Evolutionary conservation across 2,113 vertebrate genomes (phyloP).

Genomic region (Corvus cornix): DNA sequence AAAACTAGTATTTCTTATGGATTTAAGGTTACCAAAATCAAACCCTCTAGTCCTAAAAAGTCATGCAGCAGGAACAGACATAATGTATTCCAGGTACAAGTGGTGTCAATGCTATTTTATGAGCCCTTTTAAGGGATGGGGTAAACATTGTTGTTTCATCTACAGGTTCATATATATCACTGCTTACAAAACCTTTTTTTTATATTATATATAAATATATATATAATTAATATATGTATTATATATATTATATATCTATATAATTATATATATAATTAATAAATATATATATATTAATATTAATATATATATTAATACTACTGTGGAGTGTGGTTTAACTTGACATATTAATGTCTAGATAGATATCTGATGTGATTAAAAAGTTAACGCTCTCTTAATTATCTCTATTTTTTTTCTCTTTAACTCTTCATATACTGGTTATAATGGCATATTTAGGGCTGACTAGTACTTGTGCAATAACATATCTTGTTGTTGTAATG

Average conservation of each 20-base stretch:
- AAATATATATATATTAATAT: no score
- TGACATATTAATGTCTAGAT: neutral
- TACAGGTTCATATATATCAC: neutral
- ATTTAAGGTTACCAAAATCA: slow-evolving; percentile 53
- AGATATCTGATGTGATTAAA: neutral
- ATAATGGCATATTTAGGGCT: neutral
- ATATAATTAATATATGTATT: no score
- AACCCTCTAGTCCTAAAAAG: slow-evolving; percentile 14
- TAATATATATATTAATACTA: neutral
- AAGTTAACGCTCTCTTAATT: neutral
- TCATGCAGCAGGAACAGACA: neutral
- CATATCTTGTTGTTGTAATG: neutral
- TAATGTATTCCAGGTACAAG: neutral
- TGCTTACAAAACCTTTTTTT: neutral
- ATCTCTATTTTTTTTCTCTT: neutral
- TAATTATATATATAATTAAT: no score
- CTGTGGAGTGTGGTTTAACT: neutral
- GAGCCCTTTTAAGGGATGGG: neutral
- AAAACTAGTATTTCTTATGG: slow-evolving; percentile 46
- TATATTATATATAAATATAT: no score
- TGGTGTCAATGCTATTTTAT: neutral
- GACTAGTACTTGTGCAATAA: neutral
- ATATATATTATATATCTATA: no score
- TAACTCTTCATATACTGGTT: neutral
- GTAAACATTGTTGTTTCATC: slow-evolving; percentile 39